Base-by-base conservation (phyloP, 1,140 invertebrate genomes). In the Macrobrachium nipponense region DNA sequence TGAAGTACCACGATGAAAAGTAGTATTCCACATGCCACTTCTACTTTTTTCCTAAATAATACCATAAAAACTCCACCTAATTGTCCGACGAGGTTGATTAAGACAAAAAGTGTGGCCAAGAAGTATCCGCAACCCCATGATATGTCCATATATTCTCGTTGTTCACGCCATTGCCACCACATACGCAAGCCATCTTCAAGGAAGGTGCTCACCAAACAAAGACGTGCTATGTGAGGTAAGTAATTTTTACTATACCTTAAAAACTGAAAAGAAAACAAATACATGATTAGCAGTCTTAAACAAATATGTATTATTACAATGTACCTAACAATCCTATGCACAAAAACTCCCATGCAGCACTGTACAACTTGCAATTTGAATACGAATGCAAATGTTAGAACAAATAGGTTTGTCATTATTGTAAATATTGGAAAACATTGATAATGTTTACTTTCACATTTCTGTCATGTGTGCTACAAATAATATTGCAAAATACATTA, bases 181-280 rank as follows among this genome's bases (percentile, higher is more conserved):
- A 99, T 99, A 87, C 99, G 94, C 62, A 99, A 93, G 0, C 99
- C 99, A 94, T 99, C 99, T 93, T 99, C 99, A 51, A 99, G 93
- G 92, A 99, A 99, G 89, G 99, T 99, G 85, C 98, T 98, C 89
- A 99, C 98, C n/a, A 99, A 94, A 91, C 98, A 99, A 61, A 99
- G 92, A 86, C 98, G 93, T 6, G 98, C 98, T 77, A 99, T 93
- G 87, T 98, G 98, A 27, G 99, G 99, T 89, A 99, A 92, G 82
- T 99, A 93, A 92, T 98, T 94, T 92, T 99, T 99, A 75, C 96
- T 95, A 92, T 97, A 95, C 89, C 97, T 94, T 88, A 98, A 95
- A 75, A 98, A 95, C 97, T 99, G 91, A 60, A 92, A 91, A 84
- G 85, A 87, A 87, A 90, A 87, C 73, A 89, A 87, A 20, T 17